Base-by-base conservation (phyloP, 2,888 invertebrate genomes). In the Apamea anceps region DNA sequence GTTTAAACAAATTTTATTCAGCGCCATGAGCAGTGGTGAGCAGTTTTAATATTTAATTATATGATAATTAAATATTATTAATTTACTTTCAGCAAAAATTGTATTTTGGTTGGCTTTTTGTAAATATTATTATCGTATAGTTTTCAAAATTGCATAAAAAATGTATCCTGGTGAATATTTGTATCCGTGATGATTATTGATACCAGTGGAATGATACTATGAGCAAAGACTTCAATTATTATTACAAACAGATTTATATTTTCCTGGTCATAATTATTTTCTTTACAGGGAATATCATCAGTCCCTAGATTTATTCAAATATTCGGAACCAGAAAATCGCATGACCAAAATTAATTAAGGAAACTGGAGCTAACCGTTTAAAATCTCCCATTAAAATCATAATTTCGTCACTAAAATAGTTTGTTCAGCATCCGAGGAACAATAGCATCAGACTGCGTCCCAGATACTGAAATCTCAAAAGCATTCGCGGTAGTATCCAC, bases 391-490 rank as follows among this genome's bases (percentile, higher is more conserved):
- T 67, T 54, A 71, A 80, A 81, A 79, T 77, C 74, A 87, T 81
- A 88, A 82, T 80, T 80, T 86, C 79, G 76, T 81, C 80, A 82
- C 77, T 82, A 83, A 86, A 90, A 84, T 82, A 88, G 88, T 90
- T 90, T 80, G 85, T 88, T 89, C 90, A 90, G 89, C 85, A 85
- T 75, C 77, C 66, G 71, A 67, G 57, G 84, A 91, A 92, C 91
- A 92, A 92, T 89, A 85, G 90, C 86, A 84, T 84, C 88, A 77
- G 88, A 86, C 77, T 78, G 62, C 81, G 79, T 79, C 81, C 85
- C 89, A 90, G 89, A 90, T 89, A 89, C 90, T 84, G 90, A 93
- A 92, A 92, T 91, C 92, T 92, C 90, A 84, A 90, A 90, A 92
- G 90, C 90, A 88, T 87, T 85, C 77, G 80, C 79, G 78, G 86